phyloP scores from a whole-genome alignment of 2,888 invertebrate genomes.

The Drosophila imparisetae region DNA sequence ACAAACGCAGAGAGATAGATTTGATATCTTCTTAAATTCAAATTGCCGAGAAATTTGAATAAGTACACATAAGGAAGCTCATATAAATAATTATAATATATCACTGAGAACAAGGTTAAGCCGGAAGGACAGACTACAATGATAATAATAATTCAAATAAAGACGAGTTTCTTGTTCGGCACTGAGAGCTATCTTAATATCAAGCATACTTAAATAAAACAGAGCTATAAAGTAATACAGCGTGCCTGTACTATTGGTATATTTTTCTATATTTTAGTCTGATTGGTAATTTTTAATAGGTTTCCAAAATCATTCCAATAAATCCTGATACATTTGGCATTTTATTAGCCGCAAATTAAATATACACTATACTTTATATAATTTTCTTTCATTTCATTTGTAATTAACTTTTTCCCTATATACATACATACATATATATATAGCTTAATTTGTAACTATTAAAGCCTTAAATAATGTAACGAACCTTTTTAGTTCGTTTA shows the following conservation, averaged over 20 bases:
- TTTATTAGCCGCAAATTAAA: not conserved
- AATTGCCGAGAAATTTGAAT: not conserved
- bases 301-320: not conserved
- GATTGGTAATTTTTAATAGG: not conserved
- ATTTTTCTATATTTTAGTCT: not conserved
- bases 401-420: not conserved
- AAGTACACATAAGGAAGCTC: not conserved
- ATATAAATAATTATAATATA: not conserved
- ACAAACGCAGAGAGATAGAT: slow-evolving; percentile 16
- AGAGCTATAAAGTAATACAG: not conserved
- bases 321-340: not conserved
- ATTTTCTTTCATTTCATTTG: not conserved
- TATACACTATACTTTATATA: not conserved
- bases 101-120: not conserved
- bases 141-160: no score
- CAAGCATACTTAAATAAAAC: not conserved
- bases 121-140: not conserved
- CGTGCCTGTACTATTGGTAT: not conserved
- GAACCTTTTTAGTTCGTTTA: no score
- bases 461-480: not conserved
- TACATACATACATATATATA: not conserved
- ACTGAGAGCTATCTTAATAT: not conserved
- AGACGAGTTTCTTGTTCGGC: not conserved
- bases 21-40: not conserved
- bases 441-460: not conserved